Percentiles rank a stretch among this genome's conserved stretches.
These are phyloP conservation scores for Machimus rusticus DNA, from an alignment of 2,888 invertebrate species.

Conservation along the genomic window DNA sequence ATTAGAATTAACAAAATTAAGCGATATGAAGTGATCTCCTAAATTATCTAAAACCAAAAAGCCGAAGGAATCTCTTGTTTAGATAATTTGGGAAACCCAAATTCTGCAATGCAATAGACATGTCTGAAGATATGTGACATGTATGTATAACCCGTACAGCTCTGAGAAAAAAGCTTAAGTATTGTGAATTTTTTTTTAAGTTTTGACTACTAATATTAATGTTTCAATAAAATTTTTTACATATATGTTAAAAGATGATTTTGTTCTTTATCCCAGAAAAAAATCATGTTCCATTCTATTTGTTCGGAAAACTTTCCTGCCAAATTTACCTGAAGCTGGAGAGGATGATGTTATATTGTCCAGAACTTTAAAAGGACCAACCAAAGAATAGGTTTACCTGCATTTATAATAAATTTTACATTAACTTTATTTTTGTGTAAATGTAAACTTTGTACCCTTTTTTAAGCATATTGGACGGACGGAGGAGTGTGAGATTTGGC, in stretches of 20 bases:
- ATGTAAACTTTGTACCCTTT: too few species aligned
- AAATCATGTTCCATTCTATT: slow-evolving; percentile 37
- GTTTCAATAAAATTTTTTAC: slow-evolving; percentile 12
- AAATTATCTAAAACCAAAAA: background rate
- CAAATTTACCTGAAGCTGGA: background rate
- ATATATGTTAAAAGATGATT: background rate
- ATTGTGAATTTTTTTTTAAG: background rate
- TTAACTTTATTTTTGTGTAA: background rate
- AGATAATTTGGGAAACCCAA: background rate
- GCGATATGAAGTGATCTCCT: background rate
- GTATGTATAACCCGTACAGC: background rate
- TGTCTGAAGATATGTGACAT: background rate
- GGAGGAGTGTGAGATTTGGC: too few species aligned
- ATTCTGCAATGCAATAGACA: background rate
- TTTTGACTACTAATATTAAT: slow-evolving; percentile 5
- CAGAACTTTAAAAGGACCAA: background rate
- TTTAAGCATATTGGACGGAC: too few species aligned
- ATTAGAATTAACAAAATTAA: background rate
- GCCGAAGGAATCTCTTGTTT: background rate
- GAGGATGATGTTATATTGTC: background rate
- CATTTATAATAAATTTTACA: background rate
- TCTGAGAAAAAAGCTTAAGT: background rate
- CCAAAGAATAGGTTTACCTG: background rate
- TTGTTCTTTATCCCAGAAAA: background rate
- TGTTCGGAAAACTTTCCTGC: slow-evolving; percentile 13